A percentile compares a stretch with the other conserved stretches of the same genome.
Conservation (phyloP, 2,888 invertebrate genomes). For the Temnothorax rugatulus region DNA sequence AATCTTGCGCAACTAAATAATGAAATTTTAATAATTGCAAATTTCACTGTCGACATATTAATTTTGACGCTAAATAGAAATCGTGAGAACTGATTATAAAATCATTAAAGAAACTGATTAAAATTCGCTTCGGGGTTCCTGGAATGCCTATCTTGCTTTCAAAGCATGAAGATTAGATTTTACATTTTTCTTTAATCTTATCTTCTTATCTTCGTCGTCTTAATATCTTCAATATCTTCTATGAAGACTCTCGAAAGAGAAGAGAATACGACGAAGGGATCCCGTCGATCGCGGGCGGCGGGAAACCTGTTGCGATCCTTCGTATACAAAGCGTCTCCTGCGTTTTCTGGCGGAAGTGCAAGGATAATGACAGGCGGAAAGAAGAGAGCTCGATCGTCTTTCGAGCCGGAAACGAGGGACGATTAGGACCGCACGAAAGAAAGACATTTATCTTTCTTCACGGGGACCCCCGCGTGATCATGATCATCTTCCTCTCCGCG, state of each 20-base stretch:
- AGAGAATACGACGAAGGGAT: neutral
- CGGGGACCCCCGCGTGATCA: conserved; percentile 46
- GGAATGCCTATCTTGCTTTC: neutral
- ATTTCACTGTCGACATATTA: neutral
- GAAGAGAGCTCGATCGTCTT: conserved; percentile 65
- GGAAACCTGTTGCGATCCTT: conserved; percentile 43
- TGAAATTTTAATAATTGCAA: neutral
- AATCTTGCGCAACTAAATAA: neutral
- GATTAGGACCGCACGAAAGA: conserved; percentile 61
- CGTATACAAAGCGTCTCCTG: conserved; percentile 34
- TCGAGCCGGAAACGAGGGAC: conserved; percentile 73
- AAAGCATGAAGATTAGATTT: neutral
- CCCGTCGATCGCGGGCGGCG: neutral
- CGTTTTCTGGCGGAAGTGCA: conserved; percentile 67
- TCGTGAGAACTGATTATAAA: neutral
- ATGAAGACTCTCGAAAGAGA: neutral
- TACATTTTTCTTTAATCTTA: neutral
- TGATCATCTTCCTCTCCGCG: conserved; percentile 56
- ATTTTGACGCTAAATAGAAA: neutral
- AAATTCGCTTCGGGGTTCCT: neutral
- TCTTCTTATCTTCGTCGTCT: neutral
- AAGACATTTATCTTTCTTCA: conserved; percentile 43
- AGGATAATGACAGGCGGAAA: conserved; percentile 59
- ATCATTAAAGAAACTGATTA: neutral
- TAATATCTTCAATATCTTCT: conserved; percentile 11